Conservation (phyloP, 2,888 invertebrate genomes). For the Zonitis immaculata region DNA sequence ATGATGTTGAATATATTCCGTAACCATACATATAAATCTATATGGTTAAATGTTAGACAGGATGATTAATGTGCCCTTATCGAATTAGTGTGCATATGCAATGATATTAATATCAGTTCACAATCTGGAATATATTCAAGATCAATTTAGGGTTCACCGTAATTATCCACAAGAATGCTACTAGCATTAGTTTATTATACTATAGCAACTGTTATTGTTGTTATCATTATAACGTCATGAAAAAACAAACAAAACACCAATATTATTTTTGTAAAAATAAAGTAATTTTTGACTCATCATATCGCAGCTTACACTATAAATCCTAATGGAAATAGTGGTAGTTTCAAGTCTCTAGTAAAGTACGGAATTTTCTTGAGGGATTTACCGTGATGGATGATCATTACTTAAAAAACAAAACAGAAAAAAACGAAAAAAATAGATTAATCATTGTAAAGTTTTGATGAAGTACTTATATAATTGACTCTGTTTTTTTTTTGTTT, state of each 20-base stretch:
- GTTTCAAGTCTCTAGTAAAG: slow-evolving; percentile 3
- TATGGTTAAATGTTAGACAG: not conserved
- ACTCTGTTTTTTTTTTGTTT: no score
- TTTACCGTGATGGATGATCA: slow-evolving; percentile 12
- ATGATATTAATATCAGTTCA: not conserved
- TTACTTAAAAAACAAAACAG: no score
- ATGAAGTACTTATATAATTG: not conserved
- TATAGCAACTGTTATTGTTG: no score
- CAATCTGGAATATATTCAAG: not conserved
- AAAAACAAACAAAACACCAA: no score
- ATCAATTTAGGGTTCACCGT: slow-evolving; percentile 11
- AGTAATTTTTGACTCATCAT: no score
- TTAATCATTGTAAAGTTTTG: no score
- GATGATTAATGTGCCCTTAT: not conserved
- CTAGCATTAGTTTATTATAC: slow-evolving; percentile 12
- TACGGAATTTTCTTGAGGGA: not conserved
- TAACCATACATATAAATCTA: not conserved
- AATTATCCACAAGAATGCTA: slow-evolving; percentile 21
- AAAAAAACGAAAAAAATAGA: no score
- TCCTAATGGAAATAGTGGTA: not conserved
- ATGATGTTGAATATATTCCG: no score
- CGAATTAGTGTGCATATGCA: not conserved
- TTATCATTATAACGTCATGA: no score
- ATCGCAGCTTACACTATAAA: not conserved
- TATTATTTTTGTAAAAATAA: no score